Evolutionary conservation across 1,140 invertebrate genomes (phyloP).

Genomic region (Ceratina japonica): DNA sequence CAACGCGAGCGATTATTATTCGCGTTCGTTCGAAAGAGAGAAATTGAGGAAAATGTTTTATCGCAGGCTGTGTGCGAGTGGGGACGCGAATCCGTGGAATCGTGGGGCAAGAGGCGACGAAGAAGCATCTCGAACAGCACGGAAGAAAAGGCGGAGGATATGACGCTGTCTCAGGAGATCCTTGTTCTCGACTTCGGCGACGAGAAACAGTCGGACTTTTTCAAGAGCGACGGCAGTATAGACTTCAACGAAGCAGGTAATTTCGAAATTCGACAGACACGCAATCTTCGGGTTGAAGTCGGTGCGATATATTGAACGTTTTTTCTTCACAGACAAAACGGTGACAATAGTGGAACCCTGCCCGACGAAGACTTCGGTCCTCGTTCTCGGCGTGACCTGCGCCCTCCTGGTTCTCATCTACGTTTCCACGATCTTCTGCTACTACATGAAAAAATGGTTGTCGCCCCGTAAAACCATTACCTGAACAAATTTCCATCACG

Average conservation of each 20-base stretch:
- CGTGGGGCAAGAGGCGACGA: constrained; percentile 90
- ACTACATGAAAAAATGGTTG: constrained; percentile 95
- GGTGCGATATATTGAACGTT: too few species aligned
- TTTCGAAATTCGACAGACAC: background rate
- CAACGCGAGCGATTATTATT: too few species aligned
- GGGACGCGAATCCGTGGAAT: constrained; percentile 92
- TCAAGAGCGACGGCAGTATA: constrained; percentile 88
- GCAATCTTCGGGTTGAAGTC: too few species aligned
- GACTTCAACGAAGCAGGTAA: constrained; percentile 83
- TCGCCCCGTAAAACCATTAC: constrained; percentile 89
- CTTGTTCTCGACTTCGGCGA: constrained; percentile 94
- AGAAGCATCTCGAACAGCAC: constrained; percentile 84
- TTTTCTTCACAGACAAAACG: constrained; percentile 86
- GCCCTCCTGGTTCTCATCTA: constrained; percentile 94
- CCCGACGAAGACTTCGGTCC: constrained; percentile 92
- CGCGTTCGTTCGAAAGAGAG: background rate
- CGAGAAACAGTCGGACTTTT: constrained; percentile 90
- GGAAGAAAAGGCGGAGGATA: constrained; percentile 89
- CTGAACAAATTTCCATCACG: constrained; percentile 73
- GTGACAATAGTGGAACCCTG: constrained; percentile 92
- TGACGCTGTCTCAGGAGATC: constrained; percentile 96
- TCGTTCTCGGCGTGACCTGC: constrained; percentile 93
- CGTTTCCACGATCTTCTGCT: constrained; percentile 92
- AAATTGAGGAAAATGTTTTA: constrained; percentile 31
- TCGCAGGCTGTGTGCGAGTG: constrained; percentile 91